Base-by-base conservation (phyloP, 2,797 vertebrate genomes). In the Chaetodon trifasciatus region DNA sequence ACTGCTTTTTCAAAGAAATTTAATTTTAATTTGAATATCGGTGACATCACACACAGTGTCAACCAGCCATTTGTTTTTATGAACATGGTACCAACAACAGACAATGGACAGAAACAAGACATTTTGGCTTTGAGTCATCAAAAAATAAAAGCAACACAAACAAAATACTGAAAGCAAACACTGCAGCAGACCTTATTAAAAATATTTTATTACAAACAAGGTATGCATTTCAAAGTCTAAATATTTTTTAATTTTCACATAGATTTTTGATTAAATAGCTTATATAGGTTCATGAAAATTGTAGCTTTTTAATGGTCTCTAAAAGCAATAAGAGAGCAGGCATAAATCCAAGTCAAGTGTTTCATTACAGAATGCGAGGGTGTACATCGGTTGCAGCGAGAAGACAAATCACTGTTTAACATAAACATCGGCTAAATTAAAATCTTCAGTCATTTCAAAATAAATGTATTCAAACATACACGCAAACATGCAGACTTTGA, bases 21-120 rank as follows among this genome's bases (percentile, higher is more conserved):
- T 16, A 2, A 61, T 83, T 83, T 79, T 40, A 70, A 21, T 71
- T 62, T 72, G 12, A 39, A 80, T 66, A 7, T 42, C 68, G 4
- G 24, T 40, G 19, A 52, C 78, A 37, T 13, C 32, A 62, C 44
- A 70, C 44, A 62, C 17, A 63, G 5, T 10, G 17, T 66, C n/a
- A 57, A 66, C 6, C n/a, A 37, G 2, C 32, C 6, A 28, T 66
- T 76, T 21, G 9, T 53, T 68, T 42, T 57, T 44, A 64, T 39
- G 74, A 32, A 65, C 15, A 67, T 35, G 5, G 2, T 8, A 19
- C n/a, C 10, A 68, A 37, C 15, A 55, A 39, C n/a, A 72, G 13
- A 72, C 35, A 40, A 28, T 13, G 2, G 23, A 44, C 13, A 46
- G 8, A 46, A 56, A 62, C 1, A 2, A 44, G 13, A 78, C 13